Percentiles rank a stretch among this genome's conserved stretches.
Evolutionary conservation across 2,888 invertebrate species (phyloP).

Genomic region (Cheilosia vernalis): DNA sequence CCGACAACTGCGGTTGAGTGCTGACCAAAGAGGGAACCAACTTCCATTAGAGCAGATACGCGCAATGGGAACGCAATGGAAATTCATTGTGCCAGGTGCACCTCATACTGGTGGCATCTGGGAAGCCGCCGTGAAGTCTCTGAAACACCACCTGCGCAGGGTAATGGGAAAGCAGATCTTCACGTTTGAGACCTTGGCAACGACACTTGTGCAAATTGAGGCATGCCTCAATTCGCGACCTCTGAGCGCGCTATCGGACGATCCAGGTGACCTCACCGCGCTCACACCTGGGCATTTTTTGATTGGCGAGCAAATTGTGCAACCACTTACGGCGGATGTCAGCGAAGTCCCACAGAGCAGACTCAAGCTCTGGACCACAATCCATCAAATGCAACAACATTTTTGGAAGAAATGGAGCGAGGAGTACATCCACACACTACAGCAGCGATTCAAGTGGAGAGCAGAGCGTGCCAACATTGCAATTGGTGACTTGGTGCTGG

Average conservation of each 20-base stretch:
- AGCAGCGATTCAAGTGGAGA: too few relatives aligned
- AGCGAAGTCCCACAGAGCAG: background rate
- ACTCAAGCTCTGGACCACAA: too few relatives aligned
- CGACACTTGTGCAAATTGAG: constrained; percentile 30
- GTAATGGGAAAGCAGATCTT: constrained; percentile 27
- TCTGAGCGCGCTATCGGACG: constrained; percentile 11
- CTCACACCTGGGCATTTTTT: constrained; percentile 5
- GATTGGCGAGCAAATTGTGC: constrained; percentile 2
- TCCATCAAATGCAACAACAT: too few relatives aligned
- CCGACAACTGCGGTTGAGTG: background rate
- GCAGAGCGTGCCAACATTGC: too few relatives aligned
- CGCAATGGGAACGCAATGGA: too few relatives aligned
- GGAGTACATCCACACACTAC: too few relatives aligned
- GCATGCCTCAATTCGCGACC: constrained; percentile 8
- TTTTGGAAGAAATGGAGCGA: too few relatives aligned
- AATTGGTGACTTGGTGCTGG: too few relatives aligned
- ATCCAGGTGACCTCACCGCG: background rate
- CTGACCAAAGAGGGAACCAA: background rate
- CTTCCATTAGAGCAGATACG: constrained; percentile 16
- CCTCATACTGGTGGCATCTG: too few relatives aligned
- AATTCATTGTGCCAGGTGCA: too few relatives aligned
- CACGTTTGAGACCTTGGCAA: constrained; percentile 31
- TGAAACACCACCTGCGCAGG: constrained; percentile 27
- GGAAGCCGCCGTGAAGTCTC: constrained; percentile 29
- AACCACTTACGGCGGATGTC: constrained; percentile 12